Evolutionary conservation across 2,888 invertebrate genomes (phyloP).

Genomic region (Ptilodon capucinus): DNA sequence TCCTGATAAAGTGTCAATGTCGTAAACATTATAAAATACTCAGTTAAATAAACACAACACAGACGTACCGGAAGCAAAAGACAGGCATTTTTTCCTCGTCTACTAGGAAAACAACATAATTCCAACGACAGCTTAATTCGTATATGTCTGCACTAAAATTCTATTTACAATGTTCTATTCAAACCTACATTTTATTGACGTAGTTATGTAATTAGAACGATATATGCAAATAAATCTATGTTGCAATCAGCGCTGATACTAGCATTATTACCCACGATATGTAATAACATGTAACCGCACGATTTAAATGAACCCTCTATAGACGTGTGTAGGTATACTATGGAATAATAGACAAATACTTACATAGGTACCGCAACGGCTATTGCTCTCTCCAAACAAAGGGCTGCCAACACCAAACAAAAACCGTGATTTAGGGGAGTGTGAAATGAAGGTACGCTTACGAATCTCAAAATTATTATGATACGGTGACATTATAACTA

Average conservation of each 20-base stretch:
- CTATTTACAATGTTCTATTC: no score
- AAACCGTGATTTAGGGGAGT: constrained; percentile 66
- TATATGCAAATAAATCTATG: constrained; percentile 9
- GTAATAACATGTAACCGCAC: constrained; percentile 13
- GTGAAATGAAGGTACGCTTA: constrained; percentile 57
- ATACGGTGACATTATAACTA: constrained; percentile 39
- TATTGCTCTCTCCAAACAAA: constrained; percentile 55
- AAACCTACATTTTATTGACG: background rate
- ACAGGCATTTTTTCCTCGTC: no score
- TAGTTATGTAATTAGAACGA: background rate
- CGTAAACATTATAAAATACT: no score
- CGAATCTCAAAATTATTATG: constrained; percentile 50
- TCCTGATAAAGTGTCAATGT: background rate
- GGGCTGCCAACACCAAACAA: constrained; percentile 62
- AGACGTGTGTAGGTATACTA: constrained; percentile 18
- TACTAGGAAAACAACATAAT: no score
- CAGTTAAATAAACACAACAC: no score
- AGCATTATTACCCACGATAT: constrained; percentile 18
- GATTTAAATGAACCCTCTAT: constrained; percentile 23
- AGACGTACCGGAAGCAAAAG: no score
- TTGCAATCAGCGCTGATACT: constrained; percentile 6
- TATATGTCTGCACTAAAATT: no score
- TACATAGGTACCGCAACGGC: constrained; percentile 37
- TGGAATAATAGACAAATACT: constrained; percentile 30
- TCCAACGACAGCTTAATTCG: no score